Evolutionary conservation across 2,888 invertebrate species (phyloP), one percentile per base, ranked within the genome.

Genomic region (Drosophila testacea): DNA sequence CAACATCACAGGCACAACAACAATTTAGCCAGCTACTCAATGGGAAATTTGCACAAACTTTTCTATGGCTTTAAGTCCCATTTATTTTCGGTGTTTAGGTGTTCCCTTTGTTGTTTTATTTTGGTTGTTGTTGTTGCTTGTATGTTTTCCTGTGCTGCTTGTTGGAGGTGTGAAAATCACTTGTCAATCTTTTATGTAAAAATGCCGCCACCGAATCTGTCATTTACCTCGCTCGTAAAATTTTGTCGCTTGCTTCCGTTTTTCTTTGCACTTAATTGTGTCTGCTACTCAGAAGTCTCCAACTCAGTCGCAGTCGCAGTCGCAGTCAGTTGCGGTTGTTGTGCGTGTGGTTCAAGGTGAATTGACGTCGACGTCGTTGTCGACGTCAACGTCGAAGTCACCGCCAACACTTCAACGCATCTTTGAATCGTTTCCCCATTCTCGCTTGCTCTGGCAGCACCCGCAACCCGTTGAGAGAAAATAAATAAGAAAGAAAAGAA

Each of bases 301-400:
- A 71, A 63, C 60, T 32, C 47, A 1, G 55, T 50, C 27, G 57
- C 44, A 10, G 47, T 65, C 59, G 38, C 42, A 1, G 55, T 50
- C n/a, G 62, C 16, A 30, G 68, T 11, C 38, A 42, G 30, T 38
- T 52, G 73, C 59, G 56, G 56, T 60, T 81, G 79, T 50, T 70
- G 70, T 76, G 83, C 75, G 77, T 86, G 81, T 88, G 87, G 91
- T 91, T 90, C 90, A 90, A 91, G 91, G 90, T 90, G 79, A 91
- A 80, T 69, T 66, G 77, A 62, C 77, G 73, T 60, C 68, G 54
- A 50, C 67, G 63, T 32, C 70, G 39, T 16, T 16, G 16, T 1
- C n/a, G n/a, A 51, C 70, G 78, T 50, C 71, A 47, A 44, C 47
- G 47, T 48, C 76, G 79, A 63, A 77, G 78, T 73, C 74, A 60